Evolutionary conservation across 2,888 invertebrate genomes (phyloP).

Genomic region (Temnothorax unifasciatus): DNA sequence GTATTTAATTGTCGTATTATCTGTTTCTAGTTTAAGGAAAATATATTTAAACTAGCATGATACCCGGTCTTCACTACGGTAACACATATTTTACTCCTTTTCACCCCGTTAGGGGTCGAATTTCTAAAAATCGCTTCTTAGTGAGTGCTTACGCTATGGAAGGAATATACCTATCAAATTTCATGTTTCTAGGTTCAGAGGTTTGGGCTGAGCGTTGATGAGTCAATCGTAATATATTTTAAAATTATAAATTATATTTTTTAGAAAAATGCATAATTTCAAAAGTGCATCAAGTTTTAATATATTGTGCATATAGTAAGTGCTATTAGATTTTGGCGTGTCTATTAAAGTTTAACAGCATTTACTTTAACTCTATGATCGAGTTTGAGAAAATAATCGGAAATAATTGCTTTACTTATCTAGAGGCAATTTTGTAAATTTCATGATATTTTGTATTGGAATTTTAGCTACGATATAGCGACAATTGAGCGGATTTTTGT

Average conservation of each 20-base stretch:
- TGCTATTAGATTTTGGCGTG: background rate
- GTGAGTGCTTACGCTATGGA: no score
- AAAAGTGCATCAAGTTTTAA: background rate
- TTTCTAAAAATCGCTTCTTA: no score
- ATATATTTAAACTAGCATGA: background rate
- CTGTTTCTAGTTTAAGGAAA: background rate
- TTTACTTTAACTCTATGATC: constrained; percentile 10
- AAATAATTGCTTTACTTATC: background rate
- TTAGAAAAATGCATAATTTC: constrained; percentile 15
- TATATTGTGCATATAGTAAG: background rate
- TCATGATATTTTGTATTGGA: background rate
- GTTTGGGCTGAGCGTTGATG: no score
- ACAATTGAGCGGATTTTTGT: background rate
- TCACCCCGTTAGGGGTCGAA: no score
- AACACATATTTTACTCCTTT: no score
- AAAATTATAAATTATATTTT: constrained; percentile 10
- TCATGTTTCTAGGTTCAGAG: no score
- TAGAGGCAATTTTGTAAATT: background rate
- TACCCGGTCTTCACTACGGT: no score
- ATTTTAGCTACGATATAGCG: background rate
- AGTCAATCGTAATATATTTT: background rate
- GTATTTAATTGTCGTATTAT: background rate
- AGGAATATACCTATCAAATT: no score
- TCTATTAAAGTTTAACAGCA: background rate
- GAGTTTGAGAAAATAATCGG: background rate